A percentile compares a stretch with the other conserved stretches of the same genome.
Evolutionary conservation across 2,888 invertebrate species (phyloP).

Genomic region (Germaria angustata): DNA sequence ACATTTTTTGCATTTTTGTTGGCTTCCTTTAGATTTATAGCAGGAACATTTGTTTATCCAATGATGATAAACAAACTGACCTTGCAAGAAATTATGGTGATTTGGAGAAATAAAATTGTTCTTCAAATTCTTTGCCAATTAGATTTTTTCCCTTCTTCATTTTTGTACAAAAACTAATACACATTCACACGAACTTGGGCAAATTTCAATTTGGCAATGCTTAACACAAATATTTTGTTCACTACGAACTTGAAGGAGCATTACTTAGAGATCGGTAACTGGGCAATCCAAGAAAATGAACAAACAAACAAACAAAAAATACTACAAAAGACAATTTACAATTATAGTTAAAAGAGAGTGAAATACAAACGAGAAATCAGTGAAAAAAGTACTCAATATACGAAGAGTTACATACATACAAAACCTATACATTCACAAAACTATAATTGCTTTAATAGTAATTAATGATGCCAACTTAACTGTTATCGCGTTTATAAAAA

Average conservation of each 20-base stretch:
- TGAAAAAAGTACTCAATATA: slow-evolving; percentile 57
- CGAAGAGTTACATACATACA: slow-evolving; percentile 22
- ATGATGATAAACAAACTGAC: slow-evolving; percentile 56
- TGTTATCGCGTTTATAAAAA: background rate
- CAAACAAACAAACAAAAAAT: background rate
- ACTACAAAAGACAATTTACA: slow-evolving; percentile 8
- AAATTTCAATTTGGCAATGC: slow-evolving; percentile 46
- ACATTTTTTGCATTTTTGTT: background rate
- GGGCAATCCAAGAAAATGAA: background rate
- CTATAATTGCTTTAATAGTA: slow-evolving; percentile 58
- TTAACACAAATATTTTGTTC: slow-evolving; percentile 46
- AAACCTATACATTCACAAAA: background rate
- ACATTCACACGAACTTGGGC: slow-evolving; percentile 12
- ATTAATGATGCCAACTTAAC: background rate
- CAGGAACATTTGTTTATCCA: slow-evolving; percentile 10
- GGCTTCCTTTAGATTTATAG: background rate
- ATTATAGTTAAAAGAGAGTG: slow-evolving; percentile 43
- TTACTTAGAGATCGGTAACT: slow-evolving; percentile 5
- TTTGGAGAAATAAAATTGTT: slow-evolving; percentile 60
- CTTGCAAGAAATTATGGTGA: slow-evolving; percentile 60
- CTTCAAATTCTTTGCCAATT: slow-evolving; percentile 60
- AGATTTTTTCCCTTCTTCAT: slow-evolving; percentile 45
- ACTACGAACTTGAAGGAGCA: slow-evolving; percentile 51
- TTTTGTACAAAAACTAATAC: slow-evolving; percentile 18
- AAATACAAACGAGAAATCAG: slow-evolving; percentile 55